Base-by-base conservation (phyloP, 2,113 vertebrate genomes). In the Perca flavescens region DNA sequence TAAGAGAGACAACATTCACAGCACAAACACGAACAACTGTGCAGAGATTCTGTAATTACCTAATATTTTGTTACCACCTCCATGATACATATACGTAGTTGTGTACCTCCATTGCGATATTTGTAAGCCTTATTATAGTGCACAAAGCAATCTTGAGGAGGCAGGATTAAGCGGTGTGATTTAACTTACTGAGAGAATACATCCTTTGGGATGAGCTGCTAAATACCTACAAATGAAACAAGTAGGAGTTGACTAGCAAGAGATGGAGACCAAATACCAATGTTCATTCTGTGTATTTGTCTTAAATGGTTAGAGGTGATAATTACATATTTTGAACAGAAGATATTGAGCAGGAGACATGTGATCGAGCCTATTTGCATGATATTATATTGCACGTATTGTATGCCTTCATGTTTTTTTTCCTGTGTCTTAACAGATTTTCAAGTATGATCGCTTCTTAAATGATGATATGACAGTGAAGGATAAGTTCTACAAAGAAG, bases 381-480 rank as follows among this genome's bases (percentile, higher is more conserved):
- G 8, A 60, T 56, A 21, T 58, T 54, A 11, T 28, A 52, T 63
- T 19, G 21, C 22, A 28, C 31, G 36, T 19, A 34, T 56, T 8
- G 57, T 13, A 9, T 17, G 15, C 49, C 11, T 34, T 36, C 5
- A 9, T 60, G 2, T 67, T 22, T 15, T 21, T 68, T 22, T 21
- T 19, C 14, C 58, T 31, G 14, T 31, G 14, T 78, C 21, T 52
- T 79, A 76, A 73, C 85, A 97, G 96, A 80, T 81, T 36, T 96
- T 97, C 89, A 94, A 94, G 74, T 96, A 95, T 10, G 82, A 96
- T 69, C 92, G 96, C 58, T 97, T 97, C 90, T 89, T 97, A 77
- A 96, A 94, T 80, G 49, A 91, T 0, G 94, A 96, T 8, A 91
- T 85, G 22, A 95, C 95, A 0, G 62, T 93, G 86, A 96, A 95